A percentile compares a stretch with the other conserved stretches of the same genome.
These are phyloP conservation scores for Drosophila subpulchrella DNA, from an alignment of 1,140 invertebrate species.

Conservation along the genomic window DNA sequence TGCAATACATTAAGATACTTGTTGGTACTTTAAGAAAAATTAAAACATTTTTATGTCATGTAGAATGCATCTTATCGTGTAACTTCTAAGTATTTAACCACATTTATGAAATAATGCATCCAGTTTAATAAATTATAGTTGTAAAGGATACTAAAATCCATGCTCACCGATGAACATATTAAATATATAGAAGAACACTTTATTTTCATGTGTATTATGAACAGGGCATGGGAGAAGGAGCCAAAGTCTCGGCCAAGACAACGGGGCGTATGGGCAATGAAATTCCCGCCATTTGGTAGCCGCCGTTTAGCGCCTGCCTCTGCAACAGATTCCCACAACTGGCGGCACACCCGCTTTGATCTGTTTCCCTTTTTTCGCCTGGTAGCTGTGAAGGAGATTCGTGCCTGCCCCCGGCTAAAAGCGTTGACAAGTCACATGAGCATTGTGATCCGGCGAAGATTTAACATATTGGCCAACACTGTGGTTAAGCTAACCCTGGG, in stretches of 20 bases:
- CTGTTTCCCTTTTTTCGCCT: conserved; percentile 33
- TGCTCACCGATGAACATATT: no score
- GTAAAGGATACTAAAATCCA: no score
- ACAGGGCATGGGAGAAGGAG: not conserved
- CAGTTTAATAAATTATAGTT: no score
- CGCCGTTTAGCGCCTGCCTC: conserved; percentile 73
- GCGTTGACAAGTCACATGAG: conserved; percentile 78
- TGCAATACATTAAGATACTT: no score
- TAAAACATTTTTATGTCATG: no score
- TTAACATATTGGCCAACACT: conserved; percentile 54
- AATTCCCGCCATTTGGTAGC: conserved; percentile 69
- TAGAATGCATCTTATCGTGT: no score
- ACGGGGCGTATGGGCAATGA: conserved; percentile 78
- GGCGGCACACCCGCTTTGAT: conserved; percentile 69
- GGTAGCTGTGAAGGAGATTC: conserved; percentile 66
- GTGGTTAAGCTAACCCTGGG: conserved; percentile 6
- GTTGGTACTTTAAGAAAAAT: no score
- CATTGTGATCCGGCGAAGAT: conserved; percentile 59
- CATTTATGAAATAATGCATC: no score
- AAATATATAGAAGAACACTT: not conserved
- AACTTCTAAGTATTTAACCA: no score
- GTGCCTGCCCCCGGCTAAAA: conserved; percentile 51
- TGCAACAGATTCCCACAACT: conserved; percentile 62
- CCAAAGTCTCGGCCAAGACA: not conserved
- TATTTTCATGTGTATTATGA: not conserved